Conservation (phyloP, 2,888 invertebrate genomes). For the Caenorhabditis imperialis region DNA sequence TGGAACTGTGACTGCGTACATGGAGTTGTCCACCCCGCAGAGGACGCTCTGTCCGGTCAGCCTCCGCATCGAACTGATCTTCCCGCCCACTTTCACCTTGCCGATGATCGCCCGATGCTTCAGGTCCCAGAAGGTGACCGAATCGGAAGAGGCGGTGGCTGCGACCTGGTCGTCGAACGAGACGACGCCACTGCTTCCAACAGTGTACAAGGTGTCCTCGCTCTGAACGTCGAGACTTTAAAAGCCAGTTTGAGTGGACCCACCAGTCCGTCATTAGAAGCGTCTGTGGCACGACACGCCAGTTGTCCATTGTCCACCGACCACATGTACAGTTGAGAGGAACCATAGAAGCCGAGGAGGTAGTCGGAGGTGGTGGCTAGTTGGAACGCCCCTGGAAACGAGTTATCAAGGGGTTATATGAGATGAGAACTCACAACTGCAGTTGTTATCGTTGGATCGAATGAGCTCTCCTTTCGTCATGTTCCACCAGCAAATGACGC, state of each 20-base stretch:
- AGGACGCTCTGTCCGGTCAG: conserved; percentile 57
- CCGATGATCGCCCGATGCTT: conserved; percentile 62
- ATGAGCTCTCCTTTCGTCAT: conserved; percentile 57
- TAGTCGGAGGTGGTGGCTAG: conserved; percentile 37
- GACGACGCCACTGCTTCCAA: conserved; percentile 56
- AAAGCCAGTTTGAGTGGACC: neutral
- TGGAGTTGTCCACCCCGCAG: conserved; percentile 62
- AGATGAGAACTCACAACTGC: conserved; percentile 19
- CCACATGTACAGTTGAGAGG: conserved; percentile 51
- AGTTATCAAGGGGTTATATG: no score
- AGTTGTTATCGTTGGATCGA: conserved; percentile 45
- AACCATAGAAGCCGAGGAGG: conserved; percentile 53
- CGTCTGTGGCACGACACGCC: conserved; percentile 33
- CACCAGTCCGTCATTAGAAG: conserved; percentile 39
- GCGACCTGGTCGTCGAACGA: conserved; percentile 63
- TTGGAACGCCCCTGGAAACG: conserved; percentile 50
- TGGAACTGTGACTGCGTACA: conserved; percentile 66
- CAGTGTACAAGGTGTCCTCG: conserved; percentile 36
- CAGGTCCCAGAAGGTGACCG: conserved; percentile 72
- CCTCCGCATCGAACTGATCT: conserved; percentile 61
- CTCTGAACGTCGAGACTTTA: conserved; percentile 13
- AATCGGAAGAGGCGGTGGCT: conserved; percentile 59
- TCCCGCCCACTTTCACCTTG: conserved; percentile 59
- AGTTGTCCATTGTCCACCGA: conserved; percentile 41
- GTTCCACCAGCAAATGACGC: conserved; percentile 75